Conservation (phyloP, 2,113 vertebrate species). For the Bubo bubo region DNA sequence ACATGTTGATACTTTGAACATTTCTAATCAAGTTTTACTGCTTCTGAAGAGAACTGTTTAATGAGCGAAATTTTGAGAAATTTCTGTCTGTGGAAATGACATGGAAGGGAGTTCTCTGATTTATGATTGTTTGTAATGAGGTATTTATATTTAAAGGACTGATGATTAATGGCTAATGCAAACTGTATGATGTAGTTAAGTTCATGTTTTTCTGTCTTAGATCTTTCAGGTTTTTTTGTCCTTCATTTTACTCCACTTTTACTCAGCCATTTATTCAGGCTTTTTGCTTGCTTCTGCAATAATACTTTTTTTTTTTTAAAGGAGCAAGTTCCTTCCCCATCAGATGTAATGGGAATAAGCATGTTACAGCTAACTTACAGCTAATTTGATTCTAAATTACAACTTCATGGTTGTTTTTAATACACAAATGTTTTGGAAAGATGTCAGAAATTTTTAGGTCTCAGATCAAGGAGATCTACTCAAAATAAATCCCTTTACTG, state of each 20-base stretch:
- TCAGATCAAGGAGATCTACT: background rate
- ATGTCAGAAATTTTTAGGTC: background rate
- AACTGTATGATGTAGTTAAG: background rate
- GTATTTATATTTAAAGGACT: background rate
- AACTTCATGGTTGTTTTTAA: background rate
- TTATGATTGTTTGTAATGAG: background rate
- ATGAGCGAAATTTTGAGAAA: background rate
- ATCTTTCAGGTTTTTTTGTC: rapidly evolving
- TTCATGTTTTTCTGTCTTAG: background rate
- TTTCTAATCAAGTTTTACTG: background rate
- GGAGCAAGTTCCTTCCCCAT: background rate
- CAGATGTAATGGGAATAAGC: background rate
- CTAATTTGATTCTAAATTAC: background rate
- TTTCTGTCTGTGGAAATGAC: background rate
- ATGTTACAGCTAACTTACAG: rapidly evolving
- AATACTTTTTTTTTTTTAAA: background rate
- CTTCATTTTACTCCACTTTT: background rate
- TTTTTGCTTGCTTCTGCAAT: background rate
- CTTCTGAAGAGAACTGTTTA: background rate
- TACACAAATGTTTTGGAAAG: background rate
- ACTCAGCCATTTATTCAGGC: background rate
- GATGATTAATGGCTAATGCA: background rate
- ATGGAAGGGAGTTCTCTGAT: background rate
- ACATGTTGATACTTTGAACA: background rate
- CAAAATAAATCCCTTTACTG: background rate